Evolutionary conservation across 2,797 vertebrate genomes (phyloP).

Genomic region (Hypotaenidia okinawae): DNA sequence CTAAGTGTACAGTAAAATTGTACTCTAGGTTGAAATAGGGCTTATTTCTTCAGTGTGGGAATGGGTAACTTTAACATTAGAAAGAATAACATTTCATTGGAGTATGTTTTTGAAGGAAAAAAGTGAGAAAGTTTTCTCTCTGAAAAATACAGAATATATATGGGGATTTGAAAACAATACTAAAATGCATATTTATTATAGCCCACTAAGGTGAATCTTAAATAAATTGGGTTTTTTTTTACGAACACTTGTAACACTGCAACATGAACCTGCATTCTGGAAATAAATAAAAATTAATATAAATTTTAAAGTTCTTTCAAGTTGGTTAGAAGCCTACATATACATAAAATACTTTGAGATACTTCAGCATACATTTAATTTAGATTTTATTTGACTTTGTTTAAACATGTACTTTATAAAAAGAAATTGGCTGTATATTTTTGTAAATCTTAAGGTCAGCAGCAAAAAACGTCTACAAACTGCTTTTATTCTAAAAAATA

Average conservation of each 20-base stretch:
- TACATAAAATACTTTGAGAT: background rate
- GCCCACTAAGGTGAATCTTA: background rate
- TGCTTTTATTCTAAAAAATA: constrained; percentile 36
- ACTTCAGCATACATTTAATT: background rate
- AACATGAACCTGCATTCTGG: background rate
- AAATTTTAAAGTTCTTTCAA: background rate
- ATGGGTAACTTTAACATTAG: background rate
- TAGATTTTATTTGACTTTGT: background rate
- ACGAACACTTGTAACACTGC: background rate
- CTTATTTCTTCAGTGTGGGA: background rate
- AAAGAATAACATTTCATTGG: background rate
- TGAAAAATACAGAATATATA: background rate
- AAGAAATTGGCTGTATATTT: background rate
- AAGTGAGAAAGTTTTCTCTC: background rate
- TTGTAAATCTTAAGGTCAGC: constrained; percentile 8
- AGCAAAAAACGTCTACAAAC: background rate
- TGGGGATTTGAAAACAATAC: background rate
- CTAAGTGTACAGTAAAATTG: background rate
- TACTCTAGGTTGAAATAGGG: background rate
- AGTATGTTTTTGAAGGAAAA: background rate
- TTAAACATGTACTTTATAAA: background rate
- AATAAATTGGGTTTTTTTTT: background rate
- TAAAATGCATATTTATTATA: background rate
- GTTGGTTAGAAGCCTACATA: background rate
- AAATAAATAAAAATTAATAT: background rate